Percentiles rank a stretch among this genome's conserved stretches.
Evolutionary conservation across 2,888 invertebrate species (phyloP).

Genomic region (Melieria omissa): DNA sequence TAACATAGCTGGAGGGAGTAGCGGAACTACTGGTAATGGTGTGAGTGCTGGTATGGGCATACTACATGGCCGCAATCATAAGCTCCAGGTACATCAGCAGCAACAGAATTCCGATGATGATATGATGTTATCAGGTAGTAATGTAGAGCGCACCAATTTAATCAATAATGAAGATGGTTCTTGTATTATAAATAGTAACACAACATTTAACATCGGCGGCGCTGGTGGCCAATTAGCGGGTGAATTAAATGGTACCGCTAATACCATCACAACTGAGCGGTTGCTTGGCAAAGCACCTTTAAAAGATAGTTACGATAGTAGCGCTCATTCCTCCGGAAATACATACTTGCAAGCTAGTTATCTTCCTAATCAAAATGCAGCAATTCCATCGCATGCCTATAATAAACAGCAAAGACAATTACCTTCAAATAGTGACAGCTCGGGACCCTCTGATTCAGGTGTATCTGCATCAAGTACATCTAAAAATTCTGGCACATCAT

Average conservation of each 20-base stretch:
- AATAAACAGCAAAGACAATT: not conserved
- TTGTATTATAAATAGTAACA: slow-evolving; percentile 40
- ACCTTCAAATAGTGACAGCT: slow-evolving; percentile 22
- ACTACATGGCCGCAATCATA: slow-evolving; percentile 36
- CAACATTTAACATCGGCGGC: slow-evolving; percentile 28
- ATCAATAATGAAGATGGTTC: slow-evolving; percentile 52
- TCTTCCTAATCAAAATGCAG: not conserved
- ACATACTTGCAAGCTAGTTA: not conserved
- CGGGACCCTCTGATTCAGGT: slow-evolving; percentile 41
- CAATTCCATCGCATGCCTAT: not conserved
- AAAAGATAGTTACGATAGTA: not conserved
- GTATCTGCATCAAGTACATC: slow-evolving; percentile 28
- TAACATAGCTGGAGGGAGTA: slow-evolving; percentile 54
- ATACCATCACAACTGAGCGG: not conserved
- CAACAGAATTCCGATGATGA: slow-evolving; percentile 57
- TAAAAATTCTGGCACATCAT: slow-evolving; percentile 37
- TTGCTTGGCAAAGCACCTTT: not conserved
- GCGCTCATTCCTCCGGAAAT: slow-evolving; percentile 10
- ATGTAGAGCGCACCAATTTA: slow-evolving; percentile 62
- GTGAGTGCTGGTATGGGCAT: slow-evolving; percentile 21
- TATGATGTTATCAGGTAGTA: slow-evolving; percentile 55
- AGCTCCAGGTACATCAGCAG: slow-evolving; percentile 45
- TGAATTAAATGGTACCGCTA: not conserved
- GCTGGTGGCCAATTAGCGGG: not conserved
- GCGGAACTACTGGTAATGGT: slow-evolving; percentile 31